These are phyloP conservation scores for Magallana gigas DNA, from an alignment of 1,140 invertebrate genomes.

Conservation along the genomic window DNA sequence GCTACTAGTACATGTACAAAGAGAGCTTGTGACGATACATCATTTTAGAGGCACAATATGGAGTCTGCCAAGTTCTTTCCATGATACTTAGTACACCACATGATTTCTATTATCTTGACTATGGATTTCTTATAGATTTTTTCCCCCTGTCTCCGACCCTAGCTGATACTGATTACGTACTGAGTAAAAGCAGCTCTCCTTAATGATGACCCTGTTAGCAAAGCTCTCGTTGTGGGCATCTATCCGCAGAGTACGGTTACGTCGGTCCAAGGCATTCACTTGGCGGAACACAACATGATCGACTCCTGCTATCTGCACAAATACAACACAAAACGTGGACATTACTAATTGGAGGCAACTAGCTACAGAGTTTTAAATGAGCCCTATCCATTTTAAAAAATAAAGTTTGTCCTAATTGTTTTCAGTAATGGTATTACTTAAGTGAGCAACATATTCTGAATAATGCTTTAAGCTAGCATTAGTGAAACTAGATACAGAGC, in stretches of 20 bases:
- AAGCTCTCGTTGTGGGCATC: conserved; percentile 97
- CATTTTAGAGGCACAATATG: too few species aligned
- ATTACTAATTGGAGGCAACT: background rate
- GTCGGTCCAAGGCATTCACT: conserved; percentile 91
- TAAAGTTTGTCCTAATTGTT: too few species aligned
- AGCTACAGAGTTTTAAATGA: too few species aligned
- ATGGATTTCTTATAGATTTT: background rate
- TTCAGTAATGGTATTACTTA: too few species aligned
- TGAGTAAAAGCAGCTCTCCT: conserved; percentile 96
- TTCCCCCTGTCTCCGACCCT: background rate
- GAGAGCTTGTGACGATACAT: too few species aligned
- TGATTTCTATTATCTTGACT: background rate
- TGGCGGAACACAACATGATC: conserved; percentile 96
- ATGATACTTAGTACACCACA: too few species aligned
- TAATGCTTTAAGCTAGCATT: too few species aligned
- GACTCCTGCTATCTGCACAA: conserved; percentile 93
- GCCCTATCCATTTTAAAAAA: too few species aligned
- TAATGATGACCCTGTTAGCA: conserved; percentile 89
- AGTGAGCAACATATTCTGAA: too few species aligned
- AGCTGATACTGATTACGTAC: conserved; percentile 82
- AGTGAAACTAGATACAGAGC: too few species aligned
- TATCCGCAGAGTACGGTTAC: conserved; percentile 90
- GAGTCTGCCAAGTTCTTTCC: too few species aligned
- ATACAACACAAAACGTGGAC: background rate
- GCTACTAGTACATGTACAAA: too few species aligned